A percentile compares a stretch with the other conserved stretches of the same genome.
phyloP scores from a whole-genome alignment of 2,797 vertebrate genomes.

The Dallia pectoralis region DNA sequence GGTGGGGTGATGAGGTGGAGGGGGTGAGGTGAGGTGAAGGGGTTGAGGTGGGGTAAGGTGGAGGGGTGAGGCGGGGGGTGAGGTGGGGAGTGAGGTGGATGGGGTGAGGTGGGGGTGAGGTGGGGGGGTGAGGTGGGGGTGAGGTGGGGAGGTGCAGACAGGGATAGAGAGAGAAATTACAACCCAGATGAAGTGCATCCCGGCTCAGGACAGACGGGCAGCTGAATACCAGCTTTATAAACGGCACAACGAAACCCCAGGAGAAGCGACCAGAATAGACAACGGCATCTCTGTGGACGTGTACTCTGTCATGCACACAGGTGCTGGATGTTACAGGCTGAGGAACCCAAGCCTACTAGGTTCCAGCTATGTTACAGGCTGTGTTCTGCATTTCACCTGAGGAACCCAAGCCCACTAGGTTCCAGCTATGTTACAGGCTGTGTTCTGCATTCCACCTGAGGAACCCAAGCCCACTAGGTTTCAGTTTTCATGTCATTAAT shows the following conservation, averaged over 20 bases:
- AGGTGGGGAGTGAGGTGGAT: conserved; percentile 29
- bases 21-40: conserved; percentile 46
- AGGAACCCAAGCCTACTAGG: conserved; percentile 40
- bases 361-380: conserved; percentile 21
- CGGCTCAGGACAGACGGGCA: not conserved
- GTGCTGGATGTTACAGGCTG: conserved; percentile 19
- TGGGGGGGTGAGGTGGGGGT: too few species aligned
- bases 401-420: conserved; percentile 36
- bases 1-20: conserved; percentile 42
- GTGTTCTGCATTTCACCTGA: too few species aligned
- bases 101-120: conserved; percentile 36
- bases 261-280: not conserved
- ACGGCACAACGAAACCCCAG: not conserved
- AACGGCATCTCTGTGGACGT: not conserved
- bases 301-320: conserved; percentile 18
- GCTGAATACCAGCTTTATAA: not conserved
- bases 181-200: not conserved
- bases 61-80: conserved; percentile 49
- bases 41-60: too few species aligned
- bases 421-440: conserved; percentile 22
- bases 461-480: conserved; percentile 31
- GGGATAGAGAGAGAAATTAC: conserved; percentile 57
- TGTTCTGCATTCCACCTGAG: too few species aligned
- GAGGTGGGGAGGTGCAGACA: conserved; percentile 51
- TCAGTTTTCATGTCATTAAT: conserved; percentile 63